These are phyloP conservation scores for Hololepta plana DNA, from an alignment of 2,888 invertebrate genomes.

Conservation along the genomic window DNA sequence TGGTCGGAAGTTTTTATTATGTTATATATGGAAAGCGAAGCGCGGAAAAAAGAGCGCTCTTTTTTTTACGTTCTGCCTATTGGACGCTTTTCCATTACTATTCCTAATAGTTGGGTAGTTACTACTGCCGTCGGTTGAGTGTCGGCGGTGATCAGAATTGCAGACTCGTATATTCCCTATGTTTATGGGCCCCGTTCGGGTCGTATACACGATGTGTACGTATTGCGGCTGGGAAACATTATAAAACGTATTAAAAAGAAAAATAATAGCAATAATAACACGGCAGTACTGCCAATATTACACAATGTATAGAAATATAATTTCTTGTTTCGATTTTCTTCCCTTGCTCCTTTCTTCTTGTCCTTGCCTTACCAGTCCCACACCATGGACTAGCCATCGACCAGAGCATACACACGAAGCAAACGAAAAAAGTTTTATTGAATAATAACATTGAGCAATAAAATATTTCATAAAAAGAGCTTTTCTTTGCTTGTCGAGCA, in stretches of 20 bases:
- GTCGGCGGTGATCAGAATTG: constrained; percentile 24
- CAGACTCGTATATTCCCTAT: constrained; percentile 22
- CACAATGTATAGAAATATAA: too few species aligned
- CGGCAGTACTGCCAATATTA: too few species aligned
- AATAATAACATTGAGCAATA: constrained; percentile 19
- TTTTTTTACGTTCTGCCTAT: constrained; percentile 26
- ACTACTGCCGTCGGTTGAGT: constrained; percentile 3
- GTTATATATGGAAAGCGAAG: constrained; percentile 23
- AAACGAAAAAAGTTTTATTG: constrained; percentile 21
- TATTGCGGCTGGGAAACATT: constrained; percentile 23
- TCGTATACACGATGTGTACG: too few species aligned
- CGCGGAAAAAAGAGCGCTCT: too few species aligned
- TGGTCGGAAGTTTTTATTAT: constrained; percentile 19
- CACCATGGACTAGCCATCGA: too few species aligned
- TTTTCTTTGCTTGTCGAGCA: too few species aligned
- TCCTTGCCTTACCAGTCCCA: too few species aligned
- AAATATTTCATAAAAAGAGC: constrained; percentile 22
- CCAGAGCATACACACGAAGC: too few species aligned
- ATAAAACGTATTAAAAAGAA: constrained; percentile 27
- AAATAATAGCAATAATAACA: too few species aligned
- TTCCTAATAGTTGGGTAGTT: constrained; percentile 2
- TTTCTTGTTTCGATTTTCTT: too few species aligned
- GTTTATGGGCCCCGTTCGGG: constrained; percentile 25
- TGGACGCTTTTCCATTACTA: constrained; percentile 23
- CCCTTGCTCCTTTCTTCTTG: too few species aligned